Evolutionary conservation across 2,113 vertebrate genomes (phyloP).

Genomic region (Thoracochromis brauschi): DNA sequence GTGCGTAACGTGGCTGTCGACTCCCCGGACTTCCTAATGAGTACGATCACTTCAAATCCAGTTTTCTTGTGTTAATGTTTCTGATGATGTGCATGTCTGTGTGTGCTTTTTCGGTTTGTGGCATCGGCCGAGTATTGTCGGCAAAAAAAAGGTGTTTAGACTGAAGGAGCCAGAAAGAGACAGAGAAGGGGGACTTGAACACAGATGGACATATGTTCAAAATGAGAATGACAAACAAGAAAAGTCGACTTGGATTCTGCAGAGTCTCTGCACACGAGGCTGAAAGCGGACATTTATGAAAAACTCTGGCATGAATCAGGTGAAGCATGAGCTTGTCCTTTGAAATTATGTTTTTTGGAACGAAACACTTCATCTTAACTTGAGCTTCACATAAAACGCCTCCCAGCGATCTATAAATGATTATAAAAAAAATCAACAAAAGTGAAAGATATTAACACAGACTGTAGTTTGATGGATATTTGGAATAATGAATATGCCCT

Average conservation of each 20-base stretch:
- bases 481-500: neutral
- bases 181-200: neutral
- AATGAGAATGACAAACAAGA: neutral
- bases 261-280: neutral
- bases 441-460: neutral
- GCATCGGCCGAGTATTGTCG: neutral
- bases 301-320: neutral
- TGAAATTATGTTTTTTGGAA: neutral
- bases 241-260: neutral
- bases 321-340: neutral
- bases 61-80: conserved; percentile 19
- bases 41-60: conserved; percentile 14
- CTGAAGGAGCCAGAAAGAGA: neutral
- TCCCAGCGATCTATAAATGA: neutral
- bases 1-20: conserved; percentile 41
- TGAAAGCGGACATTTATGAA: neutral
- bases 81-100: conserved; percentile 18
- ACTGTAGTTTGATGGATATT: neutral
- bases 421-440: neutral
- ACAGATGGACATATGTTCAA: neutral
- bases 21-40: conserved; percentile 4
- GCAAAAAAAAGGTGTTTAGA: neutral
- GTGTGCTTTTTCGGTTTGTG: neutral
- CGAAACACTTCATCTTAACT: neutral
- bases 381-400: neutral